A percentile compares a stretch with the other conserved stretches of the same genome.
phyloP scores from a whole-genome alignment of 2,888 invertebrate species.

The Campaea margaritaria region DNA sequence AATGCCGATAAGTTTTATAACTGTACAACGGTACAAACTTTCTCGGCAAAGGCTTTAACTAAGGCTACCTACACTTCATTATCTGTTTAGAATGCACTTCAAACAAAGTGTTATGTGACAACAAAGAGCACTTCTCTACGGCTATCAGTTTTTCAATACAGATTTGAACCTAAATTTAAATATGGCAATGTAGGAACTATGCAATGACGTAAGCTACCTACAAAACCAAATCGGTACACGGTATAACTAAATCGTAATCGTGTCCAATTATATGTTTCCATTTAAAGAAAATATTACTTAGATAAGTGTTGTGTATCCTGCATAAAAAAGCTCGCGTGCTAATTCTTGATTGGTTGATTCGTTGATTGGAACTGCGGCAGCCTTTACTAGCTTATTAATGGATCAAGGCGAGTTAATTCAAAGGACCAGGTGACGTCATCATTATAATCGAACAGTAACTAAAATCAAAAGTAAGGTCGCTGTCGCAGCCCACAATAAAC shows the following conservation, averaged over 20 bases:
- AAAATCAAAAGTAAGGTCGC: conserved; percentile 67
- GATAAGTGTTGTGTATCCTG: conserved; percentile 16
- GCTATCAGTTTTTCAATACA: conserved; percentile 4
- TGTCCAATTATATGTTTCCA: conserved; percentile 39
- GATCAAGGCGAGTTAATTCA: conserved; percentile 71
- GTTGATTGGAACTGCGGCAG: conserved; percentile 39
- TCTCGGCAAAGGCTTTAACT: conserved; percentile 4
- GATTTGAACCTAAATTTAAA: conserved; percentile 14
- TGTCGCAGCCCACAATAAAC: conserved; percentile 54
- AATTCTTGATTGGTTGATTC: conserved; percentile 33
- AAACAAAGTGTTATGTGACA: background rate
- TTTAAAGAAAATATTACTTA: conserved; percentile 39
- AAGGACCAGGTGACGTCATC: conserved; percentile 69
- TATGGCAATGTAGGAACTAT: conserved; percentile 38
- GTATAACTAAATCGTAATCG: conserved; percentile 34
- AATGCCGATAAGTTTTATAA: conserved; percentile 30
- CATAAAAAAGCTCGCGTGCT: conserved; percentile 33
- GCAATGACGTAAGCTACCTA: conserved; percentile 39
- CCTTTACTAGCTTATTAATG: conserved; percentile 51
- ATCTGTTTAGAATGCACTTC: conserved; percentile 1
- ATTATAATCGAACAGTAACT: conserved; percentile 57
- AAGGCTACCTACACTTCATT: conserved; percentile 1
- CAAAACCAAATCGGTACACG: conserved; percentile 37
- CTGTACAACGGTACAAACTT: conserved; percentile 34
- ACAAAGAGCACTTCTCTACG: conserved; percentile 7